Evolutionary conservation across 2,113 vertebrate genomes (phyloP), one percentile per base, ranked within the genome.

Genomic region (Benthochromis sp.): DNA sequence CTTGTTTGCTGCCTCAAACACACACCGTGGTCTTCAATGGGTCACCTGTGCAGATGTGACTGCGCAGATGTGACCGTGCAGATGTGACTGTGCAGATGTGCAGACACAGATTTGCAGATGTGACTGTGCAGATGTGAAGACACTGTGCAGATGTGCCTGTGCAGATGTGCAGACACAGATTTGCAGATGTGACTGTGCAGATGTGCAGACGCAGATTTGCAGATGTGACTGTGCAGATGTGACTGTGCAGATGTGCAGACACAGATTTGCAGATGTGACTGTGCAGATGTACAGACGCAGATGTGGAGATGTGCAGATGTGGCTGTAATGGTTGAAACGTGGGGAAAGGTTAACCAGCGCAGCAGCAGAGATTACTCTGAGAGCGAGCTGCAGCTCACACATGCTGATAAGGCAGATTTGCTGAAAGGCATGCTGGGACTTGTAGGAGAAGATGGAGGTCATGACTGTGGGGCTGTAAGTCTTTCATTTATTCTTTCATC

Each of bases 381-480:
- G 38, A 27, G 38, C 6, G 8, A 27, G 69, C 69, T 73, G 69
- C 38, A 27, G 40, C 69, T 73, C 40, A 73, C 38, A 73, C 38
- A 47, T 14, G 69, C 43, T 76, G 24, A 76, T 50, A 50, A 50
- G 43, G 1, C 71, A 76, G 71, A 47, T 45, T 76, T 50, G 14
- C 43, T 8, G 16, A 76, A 76, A 76, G 71, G 71, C 43, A 47
- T 76, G 71, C 43, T 76, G 71, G 71, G 43, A 76, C 11, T 31
- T 76, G 71, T 47, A 50, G 71, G 43, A 76, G 14, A 29, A 31
- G 43, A 47, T 45, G 14, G 43, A 17, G 27, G 24, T 45, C 24
- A 12, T 8, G 14, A 47, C 71, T 19, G 2, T 47, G 69, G 61
- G 61, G 31, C 61, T 66, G 61, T 19, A n/a, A 36, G 61, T 3